Evolutionary conservation across 2,888 invertebrate genomes (phyloP).

Genomic region (Sesamia inferens): DNA sequence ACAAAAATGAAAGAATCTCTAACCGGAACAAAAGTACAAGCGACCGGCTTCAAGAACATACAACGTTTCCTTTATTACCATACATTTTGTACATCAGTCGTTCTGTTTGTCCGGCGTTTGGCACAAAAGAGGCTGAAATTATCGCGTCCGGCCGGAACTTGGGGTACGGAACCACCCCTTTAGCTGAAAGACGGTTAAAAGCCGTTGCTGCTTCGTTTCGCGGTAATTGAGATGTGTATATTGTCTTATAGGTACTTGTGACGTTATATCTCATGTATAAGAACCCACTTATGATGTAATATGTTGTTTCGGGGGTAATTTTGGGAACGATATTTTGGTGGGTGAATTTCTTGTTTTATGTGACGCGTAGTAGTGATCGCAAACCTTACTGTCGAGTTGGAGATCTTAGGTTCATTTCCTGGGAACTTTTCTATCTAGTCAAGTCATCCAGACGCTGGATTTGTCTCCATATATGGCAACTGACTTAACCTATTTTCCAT

Average conservation of each 20-base stretch:
- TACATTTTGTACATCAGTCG: constrained; percentile 67
- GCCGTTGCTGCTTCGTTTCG: constrained; percentile 57
- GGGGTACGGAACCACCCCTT: constrained; percentile 69
- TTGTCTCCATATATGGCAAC: no score
- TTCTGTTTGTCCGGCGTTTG: constrained; percentile 64
- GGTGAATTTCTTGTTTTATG: not conserved
- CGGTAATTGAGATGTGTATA: constrained; percentile 60
- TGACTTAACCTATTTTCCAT: no score
- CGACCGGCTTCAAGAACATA: constrained; percentile 56
- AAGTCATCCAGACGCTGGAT: no score
- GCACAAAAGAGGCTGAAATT: constrained; percentile 76
- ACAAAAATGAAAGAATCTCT: constrained; percentile 19
- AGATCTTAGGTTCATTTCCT: no score
- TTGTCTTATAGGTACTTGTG: constrained; percentile 43
- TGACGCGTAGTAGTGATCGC: no score
- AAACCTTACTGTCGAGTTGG: no score
- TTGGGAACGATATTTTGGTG: not conserved
- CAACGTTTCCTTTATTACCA: constrained; percentile 64
- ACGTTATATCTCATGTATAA: not conserved
- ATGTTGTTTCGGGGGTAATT: not conserved
- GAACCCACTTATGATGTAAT: constrained; percentile 10
- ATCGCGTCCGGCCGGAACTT: constrained; percentile 75
- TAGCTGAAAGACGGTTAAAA: constrained; percentile 63
- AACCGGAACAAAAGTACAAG: constrained; percentile 50
- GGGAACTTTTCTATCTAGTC: no score